Evolutionary conservation across 2,888 invertebrate species (phyloP).

Genomic region (Argyresthia goedartella): DNA sequence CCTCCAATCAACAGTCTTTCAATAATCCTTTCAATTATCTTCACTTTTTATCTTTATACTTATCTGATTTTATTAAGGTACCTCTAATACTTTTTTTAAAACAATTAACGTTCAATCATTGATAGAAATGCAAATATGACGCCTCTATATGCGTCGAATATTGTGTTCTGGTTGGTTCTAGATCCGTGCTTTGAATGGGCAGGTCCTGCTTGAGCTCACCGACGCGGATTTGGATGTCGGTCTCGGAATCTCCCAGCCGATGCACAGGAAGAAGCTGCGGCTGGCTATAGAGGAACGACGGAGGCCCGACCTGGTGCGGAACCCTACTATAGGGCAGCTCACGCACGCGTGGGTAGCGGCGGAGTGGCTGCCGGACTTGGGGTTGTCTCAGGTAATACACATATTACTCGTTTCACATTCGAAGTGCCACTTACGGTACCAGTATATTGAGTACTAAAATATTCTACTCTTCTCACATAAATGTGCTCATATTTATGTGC

Average conservation of each 20-base stretch:
- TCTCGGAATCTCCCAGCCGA: slow-evolving; percentile 90
- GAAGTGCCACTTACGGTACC: too few species aligned
- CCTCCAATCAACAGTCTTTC: too few species aligned
- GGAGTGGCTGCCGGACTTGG: slow-evolving; percentile 93
- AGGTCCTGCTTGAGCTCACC: slow-evolving; percentile 92
- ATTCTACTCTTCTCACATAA: too few species aligned
- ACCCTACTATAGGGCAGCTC: slow-evolving; percentile 88
- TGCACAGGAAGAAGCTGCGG: slow-evolving; percentile 93
- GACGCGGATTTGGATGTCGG: slow-evolving; percentile 93
- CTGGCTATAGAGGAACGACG: slow-evolving; percentile 94
- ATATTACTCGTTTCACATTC: too few species aligned
- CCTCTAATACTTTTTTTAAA: neutral
- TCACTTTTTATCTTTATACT: neutral
- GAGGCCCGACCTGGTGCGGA: slow-evolving; percentile 87
- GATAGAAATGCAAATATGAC: slow-evolving; percentile 17
- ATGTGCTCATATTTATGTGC: too few species aligned
- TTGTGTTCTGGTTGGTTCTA: slow-evolving; percentile 74
- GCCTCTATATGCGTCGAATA: slow-evolving; percentile 68
- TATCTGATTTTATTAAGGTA: neutral
- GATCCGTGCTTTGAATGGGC: slow-evolving; percentile 77
- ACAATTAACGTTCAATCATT: neutral
- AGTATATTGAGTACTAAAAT: too few species aligned
- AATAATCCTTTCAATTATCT: too few species aligned
- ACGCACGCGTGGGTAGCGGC: slow-evolving; percentile 95
- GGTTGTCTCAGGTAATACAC: slow-evolving; percentile 77